phyloP scores from a whole-genome alignment of 2,797 vertebrate species.

The Sternotherus odoratus region DNA sequence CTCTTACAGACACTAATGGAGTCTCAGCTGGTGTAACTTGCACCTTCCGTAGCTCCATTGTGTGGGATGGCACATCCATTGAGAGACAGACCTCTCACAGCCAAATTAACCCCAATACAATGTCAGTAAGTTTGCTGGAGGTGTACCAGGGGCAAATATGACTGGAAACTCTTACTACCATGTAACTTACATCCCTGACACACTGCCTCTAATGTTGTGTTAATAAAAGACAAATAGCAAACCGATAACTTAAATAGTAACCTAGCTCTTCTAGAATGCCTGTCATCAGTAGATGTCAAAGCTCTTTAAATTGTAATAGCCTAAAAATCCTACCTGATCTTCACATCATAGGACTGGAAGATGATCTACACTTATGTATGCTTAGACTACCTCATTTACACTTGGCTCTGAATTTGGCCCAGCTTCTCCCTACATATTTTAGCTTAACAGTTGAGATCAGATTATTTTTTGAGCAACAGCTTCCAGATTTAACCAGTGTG shows the following conservation, averaged over 20 bases:
- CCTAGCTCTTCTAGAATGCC: not conserved
- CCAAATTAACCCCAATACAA: not conserved
- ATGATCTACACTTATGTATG: fast-evolving
- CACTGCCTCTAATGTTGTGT: not conserved
- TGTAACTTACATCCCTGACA: not conserved
- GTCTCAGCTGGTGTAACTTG: not conserved
- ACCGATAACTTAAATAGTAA: not conserved
- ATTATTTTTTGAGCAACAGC: not conserved
- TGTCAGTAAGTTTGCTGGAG: fast-evolving
- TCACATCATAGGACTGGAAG: not conserved
- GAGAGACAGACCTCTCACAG: not conserved
- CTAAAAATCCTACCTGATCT: not conserved
- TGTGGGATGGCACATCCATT: not conserved
- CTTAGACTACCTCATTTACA: not conserved
- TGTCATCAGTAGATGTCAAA: not conserved
- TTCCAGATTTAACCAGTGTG: not conserved
- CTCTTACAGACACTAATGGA: too few species aligned
- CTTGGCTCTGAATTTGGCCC: not conserved
- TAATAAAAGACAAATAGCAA: not conserved
- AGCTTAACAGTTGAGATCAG: not conserved
- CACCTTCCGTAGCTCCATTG: not conserved
- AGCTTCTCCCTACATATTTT: fast-evolving
- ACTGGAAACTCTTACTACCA: not conserved
- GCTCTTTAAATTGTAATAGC: not conserved
- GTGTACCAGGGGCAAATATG: not conserved